Conservation (phyloP, 2,113 vertebrate genomes). For the Lepus timidus region DNA sequence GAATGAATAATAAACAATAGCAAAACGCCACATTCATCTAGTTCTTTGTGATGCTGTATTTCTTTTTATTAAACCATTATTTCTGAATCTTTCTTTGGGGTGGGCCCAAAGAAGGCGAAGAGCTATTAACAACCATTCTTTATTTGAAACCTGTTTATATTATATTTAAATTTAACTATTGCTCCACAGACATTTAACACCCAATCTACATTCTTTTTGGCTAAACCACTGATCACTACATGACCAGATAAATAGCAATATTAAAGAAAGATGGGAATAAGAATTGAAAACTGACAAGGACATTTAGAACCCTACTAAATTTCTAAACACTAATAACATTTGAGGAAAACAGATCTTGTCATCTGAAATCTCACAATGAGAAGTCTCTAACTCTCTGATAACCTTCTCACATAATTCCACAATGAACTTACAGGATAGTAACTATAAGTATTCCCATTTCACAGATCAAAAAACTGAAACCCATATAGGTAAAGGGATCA, state of each 20-base stretch:
- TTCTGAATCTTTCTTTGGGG: conserved; percentile 7
- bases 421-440: neutral
- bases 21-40: conserved; percentile 52
- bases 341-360: neutral
- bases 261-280: conserved; percentile 8
- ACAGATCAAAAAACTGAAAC: neutral
- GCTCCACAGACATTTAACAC: conserved; percentile 48
- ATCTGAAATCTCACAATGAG: neutral
- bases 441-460: neutral
- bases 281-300: conserved; percentile 44
- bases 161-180: conserved; percentile 1
- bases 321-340: conserved; percentile 28
- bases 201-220: neutral
- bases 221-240: conserved; percentile 49
- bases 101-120: neutral
- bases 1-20: conserved; percentile 64
- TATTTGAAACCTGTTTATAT: conserved; percentile 55
- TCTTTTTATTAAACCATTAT: conserved; percentile 65
- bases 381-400: neutral
- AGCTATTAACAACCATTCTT: conserved; percentile 41
- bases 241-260: conserved; percentile 42
- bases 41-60: conserved; percentile 43
- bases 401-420: neutral
- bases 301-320: conserved; percentile 10
- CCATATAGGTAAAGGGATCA: neutral